A percentile compares a stretch with the other conserved stretches of the same genome.
phyloP scores from a whole-genome alignment of 2,797 vertebrate species.

The Adelosebastes latens region DNA sequence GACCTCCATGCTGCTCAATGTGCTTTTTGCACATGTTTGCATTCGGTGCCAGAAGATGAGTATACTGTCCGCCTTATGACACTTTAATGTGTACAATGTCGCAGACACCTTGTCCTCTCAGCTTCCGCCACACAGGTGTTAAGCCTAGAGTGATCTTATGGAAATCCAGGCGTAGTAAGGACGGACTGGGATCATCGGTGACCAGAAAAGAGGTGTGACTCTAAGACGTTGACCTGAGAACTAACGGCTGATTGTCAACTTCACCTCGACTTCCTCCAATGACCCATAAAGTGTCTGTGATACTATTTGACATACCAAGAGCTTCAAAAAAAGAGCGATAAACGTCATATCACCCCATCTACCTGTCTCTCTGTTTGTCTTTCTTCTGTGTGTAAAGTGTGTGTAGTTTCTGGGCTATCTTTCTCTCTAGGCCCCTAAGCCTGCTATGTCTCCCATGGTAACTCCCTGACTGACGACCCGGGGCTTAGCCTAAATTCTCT shows the following conservation, averaged over 20 bases:
- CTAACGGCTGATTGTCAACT: background rate
- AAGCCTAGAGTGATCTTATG: slow-evolving; percentile 55
- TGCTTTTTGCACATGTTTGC: background rate
- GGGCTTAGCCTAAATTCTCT: slow-evolving; percentile 88
- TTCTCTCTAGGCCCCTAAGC: slow-evolving; percentile 78
- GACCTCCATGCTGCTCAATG: background rate
- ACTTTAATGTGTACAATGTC: background rate
- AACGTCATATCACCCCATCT: slow-evolving; percentile 2
- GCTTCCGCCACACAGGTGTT: slow-evolving; percentile 58
- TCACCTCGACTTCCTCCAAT: slow-evolving; percentile 8
- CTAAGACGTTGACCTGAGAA: background rate
- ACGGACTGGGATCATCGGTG: slow-evolving; percentile 65
- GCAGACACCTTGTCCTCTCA: slow-evolving; percentile 25
- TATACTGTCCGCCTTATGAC: background rate
- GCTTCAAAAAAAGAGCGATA: background rate
- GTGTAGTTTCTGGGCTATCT: slow-evolving; percentile 79
- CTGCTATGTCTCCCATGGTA: slow-evolving; percentile 80
- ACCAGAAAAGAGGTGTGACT: slow-evolving; percentile 32
- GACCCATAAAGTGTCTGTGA: slow-evolving; percentile 12
- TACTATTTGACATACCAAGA: background rate
- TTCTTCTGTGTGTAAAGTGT: background rate
- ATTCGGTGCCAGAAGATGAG: background rate
- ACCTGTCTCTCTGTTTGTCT: background rate
- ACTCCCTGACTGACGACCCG: slow-evolving; percentile 84
- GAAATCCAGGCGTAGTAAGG: slow-evolving; percentile 57